A percentile compares a stretch with the other conserved stretches of the same genome.
Conservation (phyloP, 2,797 vertebrate genomes). For the Mormyrus hasselquistii region DNA sequence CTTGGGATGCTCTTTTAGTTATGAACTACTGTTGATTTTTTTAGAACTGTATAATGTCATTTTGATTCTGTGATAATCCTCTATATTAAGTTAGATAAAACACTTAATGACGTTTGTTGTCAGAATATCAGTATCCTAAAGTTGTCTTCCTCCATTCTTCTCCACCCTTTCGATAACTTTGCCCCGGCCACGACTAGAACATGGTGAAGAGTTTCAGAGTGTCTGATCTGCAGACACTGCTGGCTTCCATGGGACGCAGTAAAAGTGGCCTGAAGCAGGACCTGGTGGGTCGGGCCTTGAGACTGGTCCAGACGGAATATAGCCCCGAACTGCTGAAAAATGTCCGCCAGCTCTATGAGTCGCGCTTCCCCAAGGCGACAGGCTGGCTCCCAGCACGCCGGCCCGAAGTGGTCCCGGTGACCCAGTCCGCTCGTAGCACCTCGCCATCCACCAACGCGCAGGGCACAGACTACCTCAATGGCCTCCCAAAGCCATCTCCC, state of each 20-base stretch:
- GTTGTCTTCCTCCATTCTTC: neutral
- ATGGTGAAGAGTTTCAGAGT: conserved; percentile 99
- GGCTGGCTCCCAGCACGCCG: conserved; percentile 68
- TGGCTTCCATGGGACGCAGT: conserved; percentile 96
- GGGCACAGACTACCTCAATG: conserved; percentile 92
- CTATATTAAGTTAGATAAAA: neutral
- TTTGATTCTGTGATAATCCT: neutral
- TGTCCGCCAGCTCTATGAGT: conserved; percentile 94
- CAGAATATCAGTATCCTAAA: neutral
- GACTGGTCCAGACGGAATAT: conserved; percentile 93
- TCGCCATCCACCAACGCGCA: conserved; percentile 61
- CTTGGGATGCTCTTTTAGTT: neutral
- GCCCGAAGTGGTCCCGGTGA: conserved; percentile 58
- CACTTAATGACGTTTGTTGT: neutral
- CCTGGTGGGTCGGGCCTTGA: conserved; percentile 86
- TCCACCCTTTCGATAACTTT: conserved; percentile 1
- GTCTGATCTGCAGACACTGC: conserved; percentile 95
- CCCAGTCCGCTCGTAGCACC: conserved; percentile 59
- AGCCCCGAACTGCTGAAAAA: conserved; percentile 97
- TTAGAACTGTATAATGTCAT: neutral
- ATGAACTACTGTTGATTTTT: neutral
- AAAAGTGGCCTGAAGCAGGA: conserved; percentile 98
- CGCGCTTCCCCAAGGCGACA: conserved; percentile 83
- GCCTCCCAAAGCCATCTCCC: conserved; percentile 68
- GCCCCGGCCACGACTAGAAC: conserved; percentile 61